Base-by-base conservation (phyloP, 2,888 invertebrate species). In the Drymonia ruficornis region DNA sequence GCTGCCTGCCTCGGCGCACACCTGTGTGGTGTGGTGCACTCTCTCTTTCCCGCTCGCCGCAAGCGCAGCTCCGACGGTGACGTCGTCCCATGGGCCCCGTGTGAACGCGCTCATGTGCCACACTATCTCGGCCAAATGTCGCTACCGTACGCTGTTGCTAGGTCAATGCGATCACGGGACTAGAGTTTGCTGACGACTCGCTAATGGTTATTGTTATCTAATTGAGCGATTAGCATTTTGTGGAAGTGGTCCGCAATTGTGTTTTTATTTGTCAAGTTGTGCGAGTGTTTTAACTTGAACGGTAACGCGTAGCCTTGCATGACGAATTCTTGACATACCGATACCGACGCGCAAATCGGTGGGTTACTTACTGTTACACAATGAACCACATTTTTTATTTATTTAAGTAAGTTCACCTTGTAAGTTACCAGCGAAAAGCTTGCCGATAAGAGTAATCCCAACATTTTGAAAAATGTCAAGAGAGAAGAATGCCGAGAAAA, bases 11-110 rank as follows among this genome's bases (percentile, higher is more conserved):
- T 68, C 61, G 51, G 59, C 80, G 86, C 89, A 88, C 91, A 90
- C 91, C 91, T 90, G 91, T 89, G 86, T 68, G 66, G n/a, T n/a
- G n/a, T 9, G 66, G 67, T 55, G 70, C 84, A 83, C 87, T 87
- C 88, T 88, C 88, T 88, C 87, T 86, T 82, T 86, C 84, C 71
- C 82, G 74, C 87, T 74, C 78, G 76, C 68, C 53, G 69, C 68
- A 77, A 76, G 69, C 84, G 83, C 84, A 81, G 57, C 77, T 75
- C 78, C 80, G 72, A 80, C 66, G 72, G 79, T 79, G 81, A 80
- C 81, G 79, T 74, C 81, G 79, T 74, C 58, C 61, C 65, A 60
- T 66, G 63, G 65, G 61, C 67, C 63, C 71, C 72, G 74, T 75
- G 77, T 69, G 76, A 75, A 77, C 75, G 72, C 13, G 7, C 23